These are phyloP conservation scores for Pinctada fucata DNA, from an alignment of 2,888 invertebrate genomes.

Conservation along the genomic window DNA sequence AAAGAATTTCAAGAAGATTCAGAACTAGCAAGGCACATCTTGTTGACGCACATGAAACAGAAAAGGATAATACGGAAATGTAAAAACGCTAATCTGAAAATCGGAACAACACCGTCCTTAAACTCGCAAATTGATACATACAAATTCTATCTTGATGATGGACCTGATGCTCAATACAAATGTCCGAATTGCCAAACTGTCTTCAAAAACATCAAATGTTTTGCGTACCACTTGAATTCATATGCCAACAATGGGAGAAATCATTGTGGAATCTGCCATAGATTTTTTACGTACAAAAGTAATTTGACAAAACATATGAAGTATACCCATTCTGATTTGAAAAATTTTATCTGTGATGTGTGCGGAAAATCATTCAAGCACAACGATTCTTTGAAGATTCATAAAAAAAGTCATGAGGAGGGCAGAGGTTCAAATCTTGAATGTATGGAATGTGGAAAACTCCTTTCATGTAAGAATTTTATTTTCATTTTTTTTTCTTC, in stretches of 20 bases:
- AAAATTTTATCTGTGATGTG: slow-evolving; percentile 56
- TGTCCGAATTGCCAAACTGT: neutral
- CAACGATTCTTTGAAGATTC: slow-evolving; percentile 48
- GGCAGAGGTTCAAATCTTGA: slow-evolving; percentile 40
- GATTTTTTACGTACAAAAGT: slow-evolving; percentile 9
- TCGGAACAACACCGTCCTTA: neutral
- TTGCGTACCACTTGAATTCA: slow-evolving; percentile 6
- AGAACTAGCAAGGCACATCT: neutral
- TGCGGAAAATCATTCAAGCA: slow-evolving; percentile 61
- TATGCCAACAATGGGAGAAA: neutral
- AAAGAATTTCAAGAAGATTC: neutral
- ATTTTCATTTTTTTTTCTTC: neutral
- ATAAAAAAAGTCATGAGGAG: slow-evolving; percentile 48
- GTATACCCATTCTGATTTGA: slow-evolving; percentile 41
- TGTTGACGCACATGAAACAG: neutral
- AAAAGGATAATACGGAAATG: neutral
- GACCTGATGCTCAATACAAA: neutral
- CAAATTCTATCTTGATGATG: neutral
- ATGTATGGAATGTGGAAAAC: slow-evolving; percentile 54
- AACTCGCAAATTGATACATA: neutral
- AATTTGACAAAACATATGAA: slow-evolving; percentile 55
- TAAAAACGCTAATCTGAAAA: neutral
- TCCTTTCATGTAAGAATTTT: slow-evolving; percentile 10
- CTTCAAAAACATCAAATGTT: neutral
- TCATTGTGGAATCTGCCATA: slow-evolving; percentile 12